Conservation (phyloP, 2,888 invertebrate species). For the Dusona sp. region DNA sequence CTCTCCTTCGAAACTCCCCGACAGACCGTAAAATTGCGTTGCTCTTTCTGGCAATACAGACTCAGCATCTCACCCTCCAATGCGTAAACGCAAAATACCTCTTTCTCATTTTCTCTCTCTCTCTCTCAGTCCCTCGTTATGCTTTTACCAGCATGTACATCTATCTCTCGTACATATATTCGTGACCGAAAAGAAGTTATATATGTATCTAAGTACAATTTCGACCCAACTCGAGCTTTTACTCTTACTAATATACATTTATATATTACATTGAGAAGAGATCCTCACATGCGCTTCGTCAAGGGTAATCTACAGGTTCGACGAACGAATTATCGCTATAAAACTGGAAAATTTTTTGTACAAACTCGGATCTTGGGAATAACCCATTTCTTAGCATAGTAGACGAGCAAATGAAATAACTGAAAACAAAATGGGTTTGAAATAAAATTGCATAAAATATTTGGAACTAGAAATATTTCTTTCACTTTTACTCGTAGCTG, state of each 20-base stretch:
- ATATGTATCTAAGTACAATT: conserved; percentile 14
- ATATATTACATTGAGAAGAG: background rate
- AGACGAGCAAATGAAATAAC: too few relatives aligned
- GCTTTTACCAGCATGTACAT: conserved; percentile 2
- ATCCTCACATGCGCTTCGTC: too few relatives aligned
- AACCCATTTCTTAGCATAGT: too few relatives aligned
- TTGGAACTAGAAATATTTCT: too few relatives aligned
- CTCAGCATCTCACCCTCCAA: conserved; percentile 58
- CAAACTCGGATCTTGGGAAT: too few relatives aligned
- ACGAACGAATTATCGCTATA: too few relatives aligned
- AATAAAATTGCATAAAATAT: too few relatives aligned
- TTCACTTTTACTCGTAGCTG: too few relatives aligned
- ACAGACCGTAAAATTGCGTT: conserved; percentile 70
- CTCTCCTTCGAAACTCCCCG: conserved; percentile 52
- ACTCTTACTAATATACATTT: conserved; percentile 1
- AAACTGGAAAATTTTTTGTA: too few relatives aligned
- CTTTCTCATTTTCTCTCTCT: conserved; percentile 17
- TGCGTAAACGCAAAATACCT: conserved; percentile 67
- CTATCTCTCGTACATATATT: background rate
- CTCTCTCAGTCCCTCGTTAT: conserved; percentile 13
- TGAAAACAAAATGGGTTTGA: too few relatives aligned
- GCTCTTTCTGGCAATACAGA: conserved; percentile 46
- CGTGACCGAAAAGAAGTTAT: conserved; percentile 1
- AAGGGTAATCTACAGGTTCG: too few relatives aligned
- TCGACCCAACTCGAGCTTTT: conserved; percentile 29